These are phyloP conservation scores for Rachycentron canadum DNA, from an alignment of 2,797 vertebrate species.

Conservation along the genomic window DNA sequence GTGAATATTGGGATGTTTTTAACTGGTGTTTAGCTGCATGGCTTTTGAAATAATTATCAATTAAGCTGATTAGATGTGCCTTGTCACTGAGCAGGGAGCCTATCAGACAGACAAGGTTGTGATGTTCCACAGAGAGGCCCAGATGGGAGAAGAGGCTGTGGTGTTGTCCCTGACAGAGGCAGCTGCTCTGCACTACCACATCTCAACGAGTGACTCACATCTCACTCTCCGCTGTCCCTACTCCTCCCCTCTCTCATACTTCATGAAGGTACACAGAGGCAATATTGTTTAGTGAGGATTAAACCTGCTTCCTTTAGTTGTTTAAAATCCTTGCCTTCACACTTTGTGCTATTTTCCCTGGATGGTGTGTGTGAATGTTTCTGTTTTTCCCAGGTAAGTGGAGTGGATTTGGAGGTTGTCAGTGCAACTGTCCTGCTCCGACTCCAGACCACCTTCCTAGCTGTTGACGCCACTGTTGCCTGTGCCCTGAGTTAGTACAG, in stretches of 20 bases:
- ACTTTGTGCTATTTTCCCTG: background rate
- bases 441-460: conserved; percentile 71
- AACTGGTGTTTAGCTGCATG: background rate
- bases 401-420: conserved; percentile 67
- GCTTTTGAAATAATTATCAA: background rate
- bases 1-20: conserved; percentile 15
- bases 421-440: conserved; percentile 71
- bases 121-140: conserved; percentile 74
- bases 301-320: background rate
- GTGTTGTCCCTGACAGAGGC: conserved; percentile 64
- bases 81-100: conserved; percentile 33
- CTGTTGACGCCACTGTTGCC: conserved; percentile 78
- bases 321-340: background rate
- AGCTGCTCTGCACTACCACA: conserved; percentile 77
- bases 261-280: conserved; percentile 54
- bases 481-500: conserved; percentile 66
- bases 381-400: conserved; percentile 56
- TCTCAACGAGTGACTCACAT: conserved; percentile 67
- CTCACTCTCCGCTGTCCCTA: conserved; percentile 77
- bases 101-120: conserved; percentile 61
- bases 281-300: background rate
- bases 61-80: background rate
- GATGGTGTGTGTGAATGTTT: background rate
- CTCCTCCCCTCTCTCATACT: conserved; percentile 74
- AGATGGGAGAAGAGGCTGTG: conserved; percentile 50